These are phyloP conservation scores for Chromobotia macracanthus DNA, from an alignment of 2,797 vertebrate species.

Conservation along the genomic window DNA sequence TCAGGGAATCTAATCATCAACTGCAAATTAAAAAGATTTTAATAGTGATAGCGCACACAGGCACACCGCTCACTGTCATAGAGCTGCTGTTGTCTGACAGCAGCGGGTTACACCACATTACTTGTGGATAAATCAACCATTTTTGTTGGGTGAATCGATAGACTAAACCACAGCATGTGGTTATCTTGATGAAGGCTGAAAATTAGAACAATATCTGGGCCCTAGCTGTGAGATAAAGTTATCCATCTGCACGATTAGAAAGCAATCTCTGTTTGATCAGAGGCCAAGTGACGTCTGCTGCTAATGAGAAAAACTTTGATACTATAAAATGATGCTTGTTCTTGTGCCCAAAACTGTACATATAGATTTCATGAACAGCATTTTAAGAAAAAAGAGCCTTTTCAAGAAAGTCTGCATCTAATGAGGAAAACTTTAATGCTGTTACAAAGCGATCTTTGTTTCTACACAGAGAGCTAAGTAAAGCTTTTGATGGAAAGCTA, in stretches of 20 bases:
- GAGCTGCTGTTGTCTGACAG: slow-evolving; percentile 53
- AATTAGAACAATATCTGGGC: slow-evolving; percentile 69
- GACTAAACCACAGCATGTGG: slow-evolving; percentile 59
- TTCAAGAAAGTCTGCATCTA: background rate
- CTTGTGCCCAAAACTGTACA: slow-evolving; percentile 11
- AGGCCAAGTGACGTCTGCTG: slow-evolving; percentile 19
- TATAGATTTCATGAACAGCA: background rate
- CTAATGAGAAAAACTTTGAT: slow-evolving; percentile 46
- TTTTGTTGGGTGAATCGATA: slow-evolving; percentile 53
- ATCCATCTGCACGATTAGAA: slow-evolving; percentile 72
- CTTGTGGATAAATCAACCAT: slow-evolving; percentile 49
- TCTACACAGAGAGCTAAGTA: background rate
- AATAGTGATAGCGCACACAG: slow-evolving; percentile 54
- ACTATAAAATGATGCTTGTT: slow-evolving; percentile 32
- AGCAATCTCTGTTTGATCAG: slow-evolving; percentile 67
- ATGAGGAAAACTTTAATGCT: background rate
- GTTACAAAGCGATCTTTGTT: background rate
- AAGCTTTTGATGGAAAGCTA: slow-evolving; percentile 39
- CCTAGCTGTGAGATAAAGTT: slow-evolving; percentile 68
- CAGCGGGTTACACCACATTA: slow-evolving; percentile 57
- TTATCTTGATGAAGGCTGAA: slow-evolving; percentile 65
- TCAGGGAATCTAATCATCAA: slow-evolving; percentile 59
- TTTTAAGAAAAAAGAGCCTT: too few relatives aligned
- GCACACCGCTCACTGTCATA: slow-evolving; percentile 44
- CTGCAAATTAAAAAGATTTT: slow-evolving; percentile 61